Conservation (phyloP, 2,888 invertebrate genomes). For the Tiliacea aurago region DNA sequence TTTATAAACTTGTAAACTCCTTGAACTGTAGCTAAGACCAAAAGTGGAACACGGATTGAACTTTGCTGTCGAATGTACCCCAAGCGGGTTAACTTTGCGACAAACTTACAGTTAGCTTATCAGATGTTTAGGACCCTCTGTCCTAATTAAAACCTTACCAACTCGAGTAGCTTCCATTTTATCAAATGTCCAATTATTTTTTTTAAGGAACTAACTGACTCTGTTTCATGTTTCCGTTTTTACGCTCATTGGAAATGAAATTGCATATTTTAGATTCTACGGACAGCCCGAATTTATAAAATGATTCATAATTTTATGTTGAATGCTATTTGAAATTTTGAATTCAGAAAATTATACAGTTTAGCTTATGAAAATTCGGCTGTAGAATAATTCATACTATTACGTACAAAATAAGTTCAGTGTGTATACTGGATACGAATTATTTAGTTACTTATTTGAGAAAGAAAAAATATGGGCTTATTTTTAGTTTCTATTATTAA, state of each 20-base stretch:
- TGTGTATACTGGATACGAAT: background rate
- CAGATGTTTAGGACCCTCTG: conserved; percentile 59
- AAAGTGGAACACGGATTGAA: conserved; percentile 63
- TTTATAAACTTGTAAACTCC: conserved; percentile 59
- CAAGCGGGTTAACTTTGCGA: conserved; percentile 58
- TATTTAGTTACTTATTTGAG: conserved; percentile 4
- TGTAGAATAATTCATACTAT: conserved; percentile 48
- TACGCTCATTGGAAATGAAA: conserved; percentile 48
- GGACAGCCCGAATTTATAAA: conserved; percentile 51
- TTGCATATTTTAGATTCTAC: conserved; percentile 49
- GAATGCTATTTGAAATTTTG: conserved; percentile 55
- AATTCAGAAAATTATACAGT: conserved; percentile 59
- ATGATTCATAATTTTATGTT: conserved; percentile 61
- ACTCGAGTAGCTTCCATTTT: conserved; percentile 48
- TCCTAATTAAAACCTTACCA: conserved; percentile 65
- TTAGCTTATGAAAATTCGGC: conserved; percentile 53
- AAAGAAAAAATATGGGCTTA: background rate
- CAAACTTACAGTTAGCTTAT: conserved; percentile 64
- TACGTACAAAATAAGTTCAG: conserved; percentile 33
- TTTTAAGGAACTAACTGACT: conserved; percentile 28
- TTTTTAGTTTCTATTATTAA: background rate
- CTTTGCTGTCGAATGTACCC: conserved; percentile 65
- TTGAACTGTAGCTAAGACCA: conserved; percentile 54
- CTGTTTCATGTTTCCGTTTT: conserved; percentile 48
- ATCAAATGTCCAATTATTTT: conserved; percentile 52